phyloP scores from a whole-genome alignment of 2,888 invertebrate species.

The Campoletis raptor region DNA sequence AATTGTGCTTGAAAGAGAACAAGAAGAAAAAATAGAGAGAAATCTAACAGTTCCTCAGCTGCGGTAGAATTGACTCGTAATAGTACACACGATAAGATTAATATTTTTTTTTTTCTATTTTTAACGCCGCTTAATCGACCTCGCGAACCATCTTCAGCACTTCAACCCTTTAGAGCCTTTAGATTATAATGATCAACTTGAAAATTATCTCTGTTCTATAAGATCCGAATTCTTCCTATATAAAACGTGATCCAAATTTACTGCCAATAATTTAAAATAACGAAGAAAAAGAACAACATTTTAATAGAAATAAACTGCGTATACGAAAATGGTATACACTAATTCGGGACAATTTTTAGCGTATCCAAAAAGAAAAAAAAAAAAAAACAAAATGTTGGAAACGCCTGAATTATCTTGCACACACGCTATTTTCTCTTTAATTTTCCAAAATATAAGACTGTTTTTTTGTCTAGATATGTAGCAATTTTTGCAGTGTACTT shows the following conservation, averaged over 20 bases:
- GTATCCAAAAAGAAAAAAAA: conserved; percentile 25
- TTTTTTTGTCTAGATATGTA: conserved; percentile 48
- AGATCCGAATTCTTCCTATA: conserved; percentile 65
- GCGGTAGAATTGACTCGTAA: conserved; percentile 46
- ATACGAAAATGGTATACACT: conserved; percentile 25
- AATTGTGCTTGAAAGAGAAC: conserved; percentile 24
- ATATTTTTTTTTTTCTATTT: background rate
- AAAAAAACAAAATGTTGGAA: conserved; percentile 17
- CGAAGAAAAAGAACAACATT: conserved; percentile 30
- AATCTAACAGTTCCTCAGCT: conserved; percentile 64
- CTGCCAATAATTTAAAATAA: conserved; percentile 58
- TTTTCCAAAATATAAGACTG: conserved; percentile 60
- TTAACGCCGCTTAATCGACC: conserved; percentile 52
- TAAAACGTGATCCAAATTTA: conserved; percentile 55
- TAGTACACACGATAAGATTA: background rate
- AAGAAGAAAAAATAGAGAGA: conserved; percentile 16
- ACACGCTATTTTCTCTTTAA: conserved; percentile 42
- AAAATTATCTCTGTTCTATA: conserved; percentile 41
- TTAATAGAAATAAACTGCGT: background rate
- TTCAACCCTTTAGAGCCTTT: conserved; percentile 22
- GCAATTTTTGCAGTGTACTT: conserved; percentile 37
- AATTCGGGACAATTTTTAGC: conserved; percentile 45
- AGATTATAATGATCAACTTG: conserved; percentile 36
- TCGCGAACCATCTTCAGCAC: conserved; percentile 41
- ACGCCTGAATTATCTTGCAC: conserved; percentile 51